Base-by-base conservation (phyloP, 64 coral and sea anemone species). In the Pocillopora verrucosa region DNA sequence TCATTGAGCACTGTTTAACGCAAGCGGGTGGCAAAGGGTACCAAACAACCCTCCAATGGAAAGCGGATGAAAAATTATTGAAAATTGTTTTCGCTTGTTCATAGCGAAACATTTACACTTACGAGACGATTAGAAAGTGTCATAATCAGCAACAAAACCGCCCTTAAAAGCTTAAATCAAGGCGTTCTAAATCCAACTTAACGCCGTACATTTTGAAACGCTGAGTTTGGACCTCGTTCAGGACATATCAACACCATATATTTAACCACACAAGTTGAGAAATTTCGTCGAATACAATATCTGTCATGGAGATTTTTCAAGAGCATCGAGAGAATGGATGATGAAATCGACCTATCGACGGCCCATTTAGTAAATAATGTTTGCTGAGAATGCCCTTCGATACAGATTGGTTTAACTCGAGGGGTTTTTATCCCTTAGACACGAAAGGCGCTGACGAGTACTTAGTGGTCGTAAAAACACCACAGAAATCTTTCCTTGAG, bases 1-100 rank as follows among this genome's bases (percentile, higher is more conserved):
- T 85, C 82, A 85, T 72, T 85, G 82, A 70, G 82, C 65, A 72
- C 65, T 68, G 51, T 85, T 85, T 85, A 24, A 17, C 35, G 6
- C 2, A 45, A n/a, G 65, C 82, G 56, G 82, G 82, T 85, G 82
- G 82, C 61, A 72, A 57, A 70, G 1, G 20, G 20, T 70, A 38
- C 17, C 65, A 70, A 58, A 72, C 22, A 20, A 70, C 64, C 22
- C 9, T 70, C 67, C 22, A 24, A 70, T 24, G 25, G 67, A 7
- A 70, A 70, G 22, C 12, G 7, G 61, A 11, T 63, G 9, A 17
- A 67, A 81, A 17, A 83, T 20, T 65, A 45, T 61, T 67, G 16
- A 41, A 67, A 17, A 61, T 38, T 83, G 80, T 67, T 65, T 83
- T 41, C 16, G 19, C 35, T 83, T 63, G 34, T 41, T n/a, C 25